Percentiles rank a stretch among this genome's conserved stretches.
These are phyloP conservation scores for Malacoraja senta DNA, from an alignment of 2,797 vertebrate species.

Conservation along the genomic window DNA sequence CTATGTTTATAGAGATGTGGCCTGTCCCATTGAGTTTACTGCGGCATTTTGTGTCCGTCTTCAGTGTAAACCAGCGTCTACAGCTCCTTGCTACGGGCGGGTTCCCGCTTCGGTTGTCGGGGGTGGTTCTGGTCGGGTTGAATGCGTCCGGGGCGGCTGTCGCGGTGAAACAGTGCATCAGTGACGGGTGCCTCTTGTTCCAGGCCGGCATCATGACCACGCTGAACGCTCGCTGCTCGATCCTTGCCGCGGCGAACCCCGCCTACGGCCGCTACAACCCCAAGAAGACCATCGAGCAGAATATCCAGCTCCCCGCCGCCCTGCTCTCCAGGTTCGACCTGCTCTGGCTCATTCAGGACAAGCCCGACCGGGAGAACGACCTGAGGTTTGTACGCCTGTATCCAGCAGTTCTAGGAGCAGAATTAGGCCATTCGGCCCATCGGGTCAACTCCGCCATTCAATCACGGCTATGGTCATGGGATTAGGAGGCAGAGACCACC, in stretches of 20 bases:
- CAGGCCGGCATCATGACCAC: slow-evolving; percentile 86
- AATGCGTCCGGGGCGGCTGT: not conserved
- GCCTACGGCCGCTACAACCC: slow-evolving; percentile 86
- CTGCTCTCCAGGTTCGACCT: slow-evolving; percentile 85
- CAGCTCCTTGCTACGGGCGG: too few species aligned
- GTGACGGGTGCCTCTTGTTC: too few species aligned
- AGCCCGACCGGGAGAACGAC: slow-evolving; percentile 74
- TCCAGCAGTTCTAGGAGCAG: not conserved
- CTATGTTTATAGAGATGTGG: too few species aligned
- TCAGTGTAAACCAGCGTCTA: too few species aligned
- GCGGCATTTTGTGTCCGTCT: too few species aligned
- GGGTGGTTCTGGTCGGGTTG: too few species aligned
- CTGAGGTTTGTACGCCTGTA: slow-evolving; percentile 53
- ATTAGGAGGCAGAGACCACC: too few species aligned
- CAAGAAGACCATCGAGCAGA: slow-evolving; percentile 75
- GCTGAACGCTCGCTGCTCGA: slow-evolving; percentile 85
- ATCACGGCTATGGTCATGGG: too few species aligned
- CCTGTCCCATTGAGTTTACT: too few species aligned
- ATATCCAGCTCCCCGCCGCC: slow-evolving; percentile 80
- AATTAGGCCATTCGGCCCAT: not conserved
- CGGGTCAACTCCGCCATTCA: too few species aligned
- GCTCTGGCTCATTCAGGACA: slow-evolving; percentile 89
- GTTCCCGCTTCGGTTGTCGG: too few species aligned
- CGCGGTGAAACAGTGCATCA: not conserved
- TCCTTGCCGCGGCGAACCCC: slow-evolving; percentile 80